phyloP scores from a whole-genome alignment of 2,888 invertebrate genomes.

The Mimumesa dahlbomi region DNA sequence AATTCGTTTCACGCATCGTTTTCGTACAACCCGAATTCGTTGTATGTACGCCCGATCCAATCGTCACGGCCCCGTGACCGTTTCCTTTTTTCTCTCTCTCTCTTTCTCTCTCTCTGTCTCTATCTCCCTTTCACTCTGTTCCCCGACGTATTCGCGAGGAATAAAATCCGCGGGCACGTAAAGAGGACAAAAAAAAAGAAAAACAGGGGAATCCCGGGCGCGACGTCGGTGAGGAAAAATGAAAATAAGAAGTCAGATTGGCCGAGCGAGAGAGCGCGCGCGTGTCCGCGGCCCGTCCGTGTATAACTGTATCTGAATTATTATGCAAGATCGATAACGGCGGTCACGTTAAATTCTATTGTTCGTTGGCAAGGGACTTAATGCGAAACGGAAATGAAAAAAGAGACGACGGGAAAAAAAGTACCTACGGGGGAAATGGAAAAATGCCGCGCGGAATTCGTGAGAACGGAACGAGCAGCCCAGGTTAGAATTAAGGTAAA shows the following conservation, averaged over 20 bases:
- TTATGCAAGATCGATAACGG: conserved; percentile 58
- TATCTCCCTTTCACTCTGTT: too few relatives aligned
- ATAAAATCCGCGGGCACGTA: neutral
- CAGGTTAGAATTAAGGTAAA: conserved; percentile 72
- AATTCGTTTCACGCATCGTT: neutral
- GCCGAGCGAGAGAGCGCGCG: conserved; percentile 9
- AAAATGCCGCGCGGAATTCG: conserved; percentile 62
- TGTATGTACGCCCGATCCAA: neutral
- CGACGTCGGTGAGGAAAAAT: neutral
- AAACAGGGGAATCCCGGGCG: neutral
- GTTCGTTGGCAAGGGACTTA: conserved; percentile 55
- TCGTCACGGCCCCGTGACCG: too few relatives aligned
- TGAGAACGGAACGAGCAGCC: conserved; percentile 52
- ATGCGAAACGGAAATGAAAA: conserved; percentile 61
- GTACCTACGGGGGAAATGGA: conserved; percentile 43
- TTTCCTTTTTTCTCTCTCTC: too few relatives aligned
- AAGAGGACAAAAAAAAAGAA: too few relatives aligned
- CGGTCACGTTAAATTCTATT: conserved; percentile 61
- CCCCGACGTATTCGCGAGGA: too few relatives aligned
- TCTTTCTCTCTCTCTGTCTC: too few relatives aligned
- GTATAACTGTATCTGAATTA: conserved; percentile 40
- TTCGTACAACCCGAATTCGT: neutral
- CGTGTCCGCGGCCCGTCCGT: too few relatives aligned
- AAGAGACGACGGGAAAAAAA: conserved; percentile 35
- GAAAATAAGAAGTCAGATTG: neutral